These are phyloP conservation scores for Brachyptera putata DNA, from an alignment of 2,888 invertebrate genomes.

Conservation along the genomic window DNA sequence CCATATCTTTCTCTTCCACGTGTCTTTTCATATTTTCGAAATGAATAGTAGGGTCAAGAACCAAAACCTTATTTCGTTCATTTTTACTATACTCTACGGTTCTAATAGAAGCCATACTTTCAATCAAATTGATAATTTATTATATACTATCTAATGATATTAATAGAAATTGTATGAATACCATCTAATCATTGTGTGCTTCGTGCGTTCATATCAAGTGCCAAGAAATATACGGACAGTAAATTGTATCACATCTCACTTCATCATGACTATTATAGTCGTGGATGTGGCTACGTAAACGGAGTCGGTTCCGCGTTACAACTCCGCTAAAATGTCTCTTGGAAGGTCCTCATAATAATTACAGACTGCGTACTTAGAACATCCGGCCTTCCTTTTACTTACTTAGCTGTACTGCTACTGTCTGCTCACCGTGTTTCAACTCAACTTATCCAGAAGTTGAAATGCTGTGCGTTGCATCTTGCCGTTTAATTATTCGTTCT, in stretches of 20 bases:
- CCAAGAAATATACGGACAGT: no score
- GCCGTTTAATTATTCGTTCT: conserved; percentile 7
- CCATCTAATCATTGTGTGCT: no score
- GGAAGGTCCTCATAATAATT: conserved; percentile 13
- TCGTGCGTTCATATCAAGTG: no score
- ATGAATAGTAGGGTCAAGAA: no score
- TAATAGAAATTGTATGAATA: no score
- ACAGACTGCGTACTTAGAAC: conserved; percentile 8
- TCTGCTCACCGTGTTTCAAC: background rate
- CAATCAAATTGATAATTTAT: no score
- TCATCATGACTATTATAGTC: background rate
- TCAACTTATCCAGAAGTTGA: conserved; percentile 5
- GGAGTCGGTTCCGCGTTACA: conserved; percentile 5
- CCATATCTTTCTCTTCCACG: no score
- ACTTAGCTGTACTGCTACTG: background rate
- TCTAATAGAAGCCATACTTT: no score
- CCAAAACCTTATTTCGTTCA: no score
- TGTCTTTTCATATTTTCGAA: no score
- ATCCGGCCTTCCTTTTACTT: conserved; percentile 1
- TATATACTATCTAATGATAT: no score
- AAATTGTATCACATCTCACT: background rate
- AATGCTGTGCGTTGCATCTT: conserved; percentile 10
- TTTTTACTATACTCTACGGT: no score
- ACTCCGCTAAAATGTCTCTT: conserved; percentile 11
- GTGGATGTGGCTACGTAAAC: background rate